These are phyloP conservation scores for Tiphia femorata DNA, from an alignment of 2,888 invertebrate species.

Conservation along the genomic window DNA sequence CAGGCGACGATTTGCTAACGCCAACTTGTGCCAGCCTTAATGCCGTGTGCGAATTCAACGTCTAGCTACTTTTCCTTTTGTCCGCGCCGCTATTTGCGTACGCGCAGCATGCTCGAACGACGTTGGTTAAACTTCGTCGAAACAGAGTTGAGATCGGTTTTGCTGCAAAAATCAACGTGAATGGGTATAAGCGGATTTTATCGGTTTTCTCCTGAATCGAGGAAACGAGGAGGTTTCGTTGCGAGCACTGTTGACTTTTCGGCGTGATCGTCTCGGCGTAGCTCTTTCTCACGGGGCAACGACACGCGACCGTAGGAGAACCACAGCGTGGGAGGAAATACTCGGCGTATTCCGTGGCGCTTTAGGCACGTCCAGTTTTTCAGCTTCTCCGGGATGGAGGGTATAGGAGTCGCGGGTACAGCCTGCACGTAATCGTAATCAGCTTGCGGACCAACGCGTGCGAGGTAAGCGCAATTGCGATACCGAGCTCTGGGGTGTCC, in stretches of 20 bases:
- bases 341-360: constrained; percentile 8
- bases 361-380: constrained; percentile 31
- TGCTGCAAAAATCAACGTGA: too few relatives aligned
- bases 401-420: constrained; percentile 24
- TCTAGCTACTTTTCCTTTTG: too few relatives aligned
- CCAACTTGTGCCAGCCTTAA: too few relatives aligned
- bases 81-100: too few relatives aligned
- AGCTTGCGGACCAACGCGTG: constrained; percentile 4
- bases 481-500: constrained; percentile 7
- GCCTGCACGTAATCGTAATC: constrained; percentile 23
- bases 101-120: too few relatives aligned
- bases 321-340: constrained; percentile 29
- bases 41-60: constrained; percentile 27
- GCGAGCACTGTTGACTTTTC: too few relatives aligned
- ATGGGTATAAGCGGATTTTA: too few relatives aligned
- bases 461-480: constrained; percentile 18
- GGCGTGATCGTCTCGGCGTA: too few relatives aligned
- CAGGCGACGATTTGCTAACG: constrained; percentile 40
- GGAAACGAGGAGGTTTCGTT: too few relatives aligned
- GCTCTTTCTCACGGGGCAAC: constrained; percentile 25
- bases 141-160: too few relatives aligned
- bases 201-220: too few relatives aligned
- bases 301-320: constrained; percentile 20
- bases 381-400: constrained; percentile 7
- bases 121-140: too few relatives aligned